phyloP scores from a whole-genome alignment of 64 coral and sea anemone genomes.

The Actinia equina region DNA sequence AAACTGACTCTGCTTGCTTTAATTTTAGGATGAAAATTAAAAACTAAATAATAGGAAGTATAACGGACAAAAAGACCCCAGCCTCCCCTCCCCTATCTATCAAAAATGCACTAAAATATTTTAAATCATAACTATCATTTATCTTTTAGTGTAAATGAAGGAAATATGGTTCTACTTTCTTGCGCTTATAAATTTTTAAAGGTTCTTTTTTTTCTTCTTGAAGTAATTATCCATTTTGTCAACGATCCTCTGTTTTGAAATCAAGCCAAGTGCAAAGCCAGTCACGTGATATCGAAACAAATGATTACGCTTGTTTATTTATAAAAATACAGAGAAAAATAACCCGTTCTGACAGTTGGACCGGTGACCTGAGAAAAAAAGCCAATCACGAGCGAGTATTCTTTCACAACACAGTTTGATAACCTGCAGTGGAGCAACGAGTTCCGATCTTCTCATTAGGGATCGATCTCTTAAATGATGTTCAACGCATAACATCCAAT shows the following conservation, averaged over 20 bases:
- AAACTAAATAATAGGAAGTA: too few species aligned
- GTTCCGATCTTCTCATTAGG: neutral
- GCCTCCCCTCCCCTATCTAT: too few species aligned
- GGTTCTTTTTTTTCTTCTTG: neutral
- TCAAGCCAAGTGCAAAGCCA: neutral
- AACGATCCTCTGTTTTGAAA: neutral
- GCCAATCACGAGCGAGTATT: neutral
- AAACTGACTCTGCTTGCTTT: too few species aligned
- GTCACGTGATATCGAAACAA: neutral
- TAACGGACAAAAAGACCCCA: too few species aligned
- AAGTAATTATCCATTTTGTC: neutral
- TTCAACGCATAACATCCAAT: neutral
- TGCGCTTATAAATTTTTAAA: too few species aligned
- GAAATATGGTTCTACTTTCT: too few species aligned
- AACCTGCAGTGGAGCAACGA: neutral
- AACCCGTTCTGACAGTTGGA: neutral
- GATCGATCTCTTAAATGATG: neutral
- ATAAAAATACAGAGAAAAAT: neutral
- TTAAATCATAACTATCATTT: too few species aligned
- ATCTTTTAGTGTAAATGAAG: too few species aligned
- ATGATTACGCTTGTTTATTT: slow-evolving; percentile 5
- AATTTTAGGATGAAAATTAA: too few species aligned
- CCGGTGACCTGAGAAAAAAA: neutral
- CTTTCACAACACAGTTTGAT: neutral
- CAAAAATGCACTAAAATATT: too few species aligned